These are phyloP conservation scores for Dynastes tityus DNA, from an alignment of 2,888 invertebrate species.

Conservation along the genomic window DNA sequence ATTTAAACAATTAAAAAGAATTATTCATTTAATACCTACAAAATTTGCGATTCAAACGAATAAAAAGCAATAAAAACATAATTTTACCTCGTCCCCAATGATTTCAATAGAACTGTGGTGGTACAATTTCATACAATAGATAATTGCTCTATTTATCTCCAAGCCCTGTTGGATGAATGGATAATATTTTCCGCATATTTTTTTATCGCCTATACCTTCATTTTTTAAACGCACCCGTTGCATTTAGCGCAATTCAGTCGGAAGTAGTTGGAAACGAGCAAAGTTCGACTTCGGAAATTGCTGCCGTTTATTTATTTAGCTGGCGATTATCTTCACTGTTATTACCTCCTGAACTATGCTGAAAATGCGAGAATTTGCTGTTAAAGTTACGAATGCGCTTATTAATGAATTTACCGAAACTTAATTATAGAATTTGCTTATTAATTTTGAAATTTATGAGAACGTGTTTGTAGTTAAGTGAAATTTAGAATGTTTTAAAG, in stretches of 20 bases:
- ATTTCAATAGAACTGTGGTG: too few species aligned
- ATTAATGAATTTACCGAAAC: too few species aligned
- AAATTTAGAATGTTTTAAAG: too few species aligned
- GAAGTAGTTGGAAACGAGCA: constrained; percentile 29
- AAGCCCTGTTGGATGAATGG: too few species aligned
- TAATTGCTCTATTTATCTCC: neutral
- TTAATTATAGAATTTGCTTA: too few species aligned
- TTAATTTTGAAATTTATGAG: too few species aligned
- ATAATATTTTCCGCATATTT: neutral
- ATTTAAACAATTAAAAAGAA: too few species aligned
- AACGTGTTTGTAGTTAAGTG: too few species aligned
- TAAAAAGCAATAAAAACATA: too few species aligned
- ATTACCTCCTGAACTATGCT: neutral
- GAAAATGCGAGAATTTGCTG: neutral
- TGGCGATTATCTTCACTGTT: neutral
- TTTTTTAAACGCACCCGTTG: neutral
- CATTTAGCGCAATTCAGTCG: constrained; percentile 4
- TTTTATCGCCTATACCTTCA: neutral
- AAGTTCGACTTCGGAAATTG: constrained; percentile 31
- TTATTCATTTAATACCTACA: too few species aligned
- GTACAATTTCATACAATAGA: neutral
- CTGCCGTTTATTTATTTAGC: constrained; percentile 20
- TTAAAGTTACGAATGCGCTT: neutral
- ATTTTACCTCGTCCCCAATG: too few species aligned
- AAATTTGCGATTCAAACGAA: too few species aligned